Evolutionary conservation across 2,888 invertebrate species (phyloP), one percentile per base, ranked within the genome.

Genomic region (Plagodis pulveraria): DNA sequence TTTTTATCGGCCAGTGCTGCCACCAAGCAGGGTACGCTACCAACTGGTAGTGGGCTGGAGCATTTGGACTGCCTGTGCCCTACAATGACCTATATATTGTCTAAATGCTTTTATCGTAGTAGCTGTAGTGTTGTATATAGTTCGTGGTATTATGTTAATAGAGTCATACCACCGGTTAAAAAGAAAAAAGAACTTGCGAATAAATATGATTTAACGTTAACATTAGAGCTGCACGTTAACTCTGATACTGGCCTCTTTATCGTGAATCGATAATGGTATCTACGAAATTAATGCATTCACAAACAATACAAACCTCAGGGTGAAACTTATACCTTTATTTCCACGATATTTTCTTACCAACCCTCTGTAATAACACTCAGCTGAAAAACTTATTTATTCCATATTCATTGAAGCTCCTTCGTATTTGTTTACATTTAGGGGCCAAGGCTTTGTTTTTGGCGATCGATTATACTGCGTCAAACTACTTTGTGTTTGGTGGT

Each of bases 321-420:
- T 35, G 42, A 36, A 8, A 7, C 45, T 40, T 40, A 47, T 38
- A 47, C 35, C 51, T 50, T 44, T 57, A 55, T 50, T 53, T 61
- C 44, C 22, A 62, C 53, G 40, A 58, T 72, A 65, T 67, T 72
- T 70, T 69, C 53, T 43, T 63, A 63, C 53, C 63, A 55, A 65
- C 71, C 71, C 74, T 69, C 67, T 71, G 61, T 63, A 77, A 77
- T 72, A 78, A 76, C 73, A 77, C 46, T 69, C 36, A 7, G 63
- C 67, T 63, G 70, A 65, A 71, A 66, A 69, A 74, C 71, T 73
- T 22, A 22, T 22, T 73, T 70, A 74, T 77, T 75, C 60, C 62
- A 64, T 71, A 76, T 76, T 76, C 76, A 76, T 60, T 50, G 68
- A 66, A 69, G 58, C 65, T 67, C 65, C 58, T 67, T 65, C 58